A percentile compares a stretch with the other conserved stretches of the same genome.
phyloP scores from a whole-genome alignment of 2,113 vertebrate genomes.

The Apodemus sylvaticus region DNA sequence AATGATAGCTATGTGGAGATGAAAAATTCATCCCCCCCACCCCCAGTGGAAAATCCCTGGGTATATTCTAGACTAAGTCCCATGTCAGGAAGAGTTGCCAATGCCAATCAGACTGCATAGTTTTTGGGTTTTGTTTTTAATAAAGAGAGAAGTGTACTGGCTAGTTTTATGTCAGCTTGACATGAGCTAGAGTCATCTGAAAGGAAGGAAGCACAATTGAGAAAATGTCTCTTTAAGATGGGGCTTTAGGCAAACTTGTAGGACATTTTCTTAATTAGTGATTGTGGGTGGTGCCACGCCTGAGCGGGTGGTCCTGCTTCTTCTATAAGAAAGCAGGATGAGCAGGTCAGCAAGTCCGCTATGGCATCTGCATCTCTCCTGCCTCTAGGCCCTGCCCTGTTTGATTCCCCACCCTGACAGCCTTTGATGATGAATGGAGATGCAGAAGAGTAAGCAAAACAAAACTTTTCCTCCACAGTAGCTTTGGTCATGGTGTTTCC shows the following conservation, averaged over 20 bases:
- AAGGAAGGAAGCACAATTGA: not conserved
- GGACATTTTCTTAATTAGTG: not conserved
- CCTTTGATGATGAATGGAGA: not conserved
- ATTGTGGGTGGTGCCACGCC: not conserved
- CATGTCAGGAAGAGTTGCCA: not conserved
- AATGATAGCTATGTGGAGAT: not conserved
- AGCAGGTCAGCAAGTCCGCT: not conserved
- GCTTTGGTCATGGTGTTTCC: not conserved
- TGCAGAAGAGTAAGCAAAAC: not conserved
- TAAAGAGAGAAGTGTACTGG: not conserved
- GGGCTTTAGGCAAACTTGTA: not conserved
- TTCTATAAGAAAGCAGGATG: not conserved
- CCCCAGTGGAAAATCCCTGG: not conserved
- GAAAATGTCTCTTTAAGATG: not conserved
- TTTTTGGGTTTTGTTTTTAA: not conserved
- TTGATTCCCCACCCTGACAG: not conserved
- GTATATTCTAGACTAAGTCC: not conserved
- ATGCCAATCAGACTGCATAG: not conserved
- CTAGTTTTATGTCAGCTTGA: not conserved
- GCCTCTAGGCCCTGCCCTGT: not conserved
- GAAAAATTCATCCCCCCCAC: not conserved
- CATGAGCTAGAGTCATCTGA: not conserved
- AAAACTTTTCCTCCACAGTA: not conserved
- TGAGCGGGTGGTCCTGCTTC: not conserved
- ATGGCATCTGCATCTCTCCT: not conserved